Evolutionary conservation across 2,888 invertebrate genomes (phyloP).

Genomic region (Bursaphelenchus okinawaensis): DNA sequence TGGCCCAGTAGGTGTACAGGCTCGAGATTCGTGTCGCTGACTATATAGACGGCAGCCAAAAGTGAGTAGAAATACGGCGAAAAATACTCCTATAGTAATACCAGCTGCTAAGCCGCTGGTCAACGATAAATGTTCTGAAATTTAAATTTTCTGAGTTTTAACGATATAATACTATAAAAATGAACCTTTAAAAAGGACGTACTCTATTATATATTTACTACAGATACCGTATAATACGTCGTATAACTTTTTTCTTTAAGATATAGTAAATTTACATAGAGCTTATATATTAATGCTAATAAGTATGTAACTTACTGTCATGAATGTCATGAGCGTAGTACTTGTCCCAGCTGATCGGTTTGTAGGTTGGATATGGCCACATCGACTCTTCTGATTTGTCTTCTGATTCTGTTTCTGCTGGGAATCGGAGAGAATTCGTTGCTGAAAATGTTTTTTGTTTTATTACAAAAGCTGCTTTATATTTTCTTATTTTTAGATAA

Average conservation of each 20-base stretch:
- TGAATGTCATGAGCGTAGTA: slow-evolving; percentile 46
- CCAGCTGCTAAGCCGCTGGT: slow-evolving; percentile 50
- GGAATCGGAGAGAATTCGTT: not conserved
- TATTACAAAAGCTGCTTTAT: too few relatives aligned
- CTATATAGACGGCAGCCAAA: slow-evolving; percentile 52
- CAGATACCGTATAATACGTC: too few relatives aligned
- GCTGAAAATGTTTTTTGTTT: not conserved
- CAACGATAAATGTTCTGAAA: slow-evolving; percentile 44
- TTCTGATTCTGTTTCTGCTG: not conserved
- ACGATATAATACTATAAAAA: not conserved
- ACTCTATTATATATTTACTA: too few relatives aligned
- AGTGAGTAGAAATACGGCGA: slow-evolving; percentile 48
- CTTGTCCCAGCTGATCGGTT: slow-evolving; percentile 50
- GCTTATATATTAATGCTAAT: too few relatives aligned
- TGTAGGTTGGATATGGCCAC: slow-evolving; percentile 34
- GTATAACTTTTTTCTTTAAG: too few relatives aligned
- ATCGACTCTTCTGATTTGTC: slow-evolving; percentile 9
- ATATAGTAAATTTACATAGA: too few relatives aligned
- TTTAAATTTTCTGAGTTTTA: not conserved
- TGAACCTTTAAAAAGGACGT: too few relatives aligned
- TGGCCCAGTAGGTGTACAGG: not conserved
- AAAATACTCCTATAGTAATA: slow-evolving; percentile 48
- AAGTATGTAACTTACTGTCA: slow-evolving; percentile 40
- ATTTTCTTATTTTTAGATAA: too few relatives aligned
- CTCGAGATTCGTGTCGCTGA: slow-evolving; percentile 11